Evolutionary conservation across 1,140 invertebrate species (phyloP).

Genomic region (Neodiprion lecontei): DNA sequence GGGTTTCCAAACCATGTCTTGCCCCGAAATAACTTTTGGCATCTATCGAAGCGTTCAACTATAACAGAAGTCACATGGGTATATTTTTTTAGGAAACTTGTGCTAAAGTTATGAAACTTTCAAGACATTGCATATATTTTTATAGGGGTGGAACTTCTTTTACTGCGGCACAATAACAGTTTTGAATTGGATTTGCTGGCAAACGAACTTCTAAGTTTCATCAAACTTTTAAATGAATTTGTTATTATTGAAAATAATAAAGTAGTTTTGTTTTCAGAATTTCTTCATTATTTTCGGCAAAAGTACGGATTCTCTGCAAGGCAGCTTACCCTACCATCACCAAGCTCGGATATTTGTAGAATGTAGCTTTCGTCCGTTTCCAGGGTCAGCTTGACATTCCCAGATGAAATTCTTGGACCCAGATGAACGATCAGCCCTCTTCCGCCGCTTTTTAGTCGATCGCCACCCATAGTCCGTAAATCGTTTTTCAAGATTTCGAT

Average conservation of each 20-base stretch:
- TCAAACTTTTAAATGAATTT: too few relatives aligned
- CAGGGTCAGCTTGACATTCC: constrained; percentile 56
- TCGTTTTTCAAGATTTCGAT: constrained; percentile 47
- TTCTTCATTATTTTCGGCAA: too few relatives aligned
- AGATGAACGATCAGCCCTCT: constrained; percentile 47
- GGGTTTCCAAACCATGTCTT: constrained; percentile 79
- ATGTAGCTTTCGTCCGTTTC: constrained; percentile 74
- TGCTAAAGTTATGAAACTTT: too few relatives aligned
- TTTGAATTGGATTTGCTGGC: too few relatives aligned
- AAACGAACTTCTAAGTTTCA: too few relatives aligned
- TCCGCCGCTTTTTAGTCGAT: constrained; percentile 26
- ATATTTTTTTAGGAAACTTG: not conserved
- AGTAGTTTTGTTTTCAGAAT: too few relatives aligned
- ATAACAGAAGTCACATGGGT: constrained; percentile 9
- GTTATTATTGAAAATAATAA: too few relatives aligned
- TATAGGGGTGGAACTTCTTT: too few relatives aligned
- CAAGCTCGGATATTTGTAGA: constrained; percentile 60
- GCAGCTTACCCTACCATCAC: constrained; percentile 56
- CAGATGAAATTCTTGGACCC: constrained; percentile 25
- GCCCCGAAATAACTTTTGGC: constrained; percentile 76
- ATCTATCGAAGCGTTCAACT: constrained; percentile 66
- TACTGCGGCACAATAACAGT: too few relatives aligned
- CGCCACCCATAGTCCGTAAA: constrained; percentile 20
- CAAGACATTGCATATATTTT: too few relatives aligned
- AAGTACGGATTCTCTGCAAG: too few relatives aligned